Conservation (phyloP, 2,797 vertebrate species). For the Melopsittacus undulatus region DNA sequence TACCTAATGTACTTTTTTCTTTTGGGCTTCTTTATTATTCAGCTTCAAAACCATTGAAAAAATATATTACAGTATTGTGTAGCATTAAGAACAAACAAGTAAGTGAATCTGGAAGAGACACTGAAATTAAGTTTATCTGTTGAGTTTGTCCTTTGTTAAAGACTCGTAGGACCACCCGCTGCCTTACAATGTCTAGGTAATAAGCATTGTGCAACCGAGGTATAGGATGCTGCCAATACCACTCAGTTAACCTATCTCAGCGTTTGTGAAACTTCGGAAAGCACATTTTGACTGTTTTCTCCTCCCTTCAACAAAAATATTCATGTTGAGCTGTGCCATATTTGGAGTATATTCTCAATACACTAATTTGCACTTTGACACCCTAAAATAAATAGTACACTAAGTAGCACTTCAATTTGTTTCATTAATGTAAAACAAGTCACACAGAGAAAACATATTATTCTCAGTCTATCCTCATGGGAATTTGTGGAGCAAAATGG, state of each 20-base stretch:
- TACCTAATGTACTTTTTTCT: neutral
- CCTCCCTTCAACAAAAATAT: conserved; percentile 44
- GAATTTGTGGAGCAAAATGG: conserved; percentile 51
- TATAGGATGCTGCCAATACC: conserved; percentile 6
- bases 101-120: neutral
- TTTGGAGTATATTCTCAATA: conserved; percentile 65
- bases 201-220: conserved; percentile 72
- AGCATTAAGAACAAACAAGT: neutral
- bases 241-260: neutral
- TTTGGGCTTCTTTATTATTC: neutral
- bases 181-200: conserved; percentile 41
- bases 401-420: conserved; percentile 53
- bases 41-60: neutral
- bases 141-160: conserved; percentile 23
- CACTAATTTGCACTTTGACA: conserved; percentile 57
- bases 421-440: conserved; percentile 46
- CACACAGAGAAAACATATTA: conserved; percentile 62
- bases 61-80: neutral
- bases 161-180: conserved; percentile 8
- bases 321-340: conserved; percentile 53
- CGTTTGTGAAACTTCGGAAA: conserved; percentile 7
- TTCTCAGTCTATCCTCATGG: conserved; percentile 67
- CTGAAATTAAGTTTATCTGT: neutral
- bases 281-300: conserved; percentile 36
- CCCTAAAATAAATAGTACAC: neutral